Evolutionary conservation across 2,797 vertebrate genomes (phyloP), one percentile per base, ranked within the genome.

Genomic region (Fistularia tabacaria): DNA sequence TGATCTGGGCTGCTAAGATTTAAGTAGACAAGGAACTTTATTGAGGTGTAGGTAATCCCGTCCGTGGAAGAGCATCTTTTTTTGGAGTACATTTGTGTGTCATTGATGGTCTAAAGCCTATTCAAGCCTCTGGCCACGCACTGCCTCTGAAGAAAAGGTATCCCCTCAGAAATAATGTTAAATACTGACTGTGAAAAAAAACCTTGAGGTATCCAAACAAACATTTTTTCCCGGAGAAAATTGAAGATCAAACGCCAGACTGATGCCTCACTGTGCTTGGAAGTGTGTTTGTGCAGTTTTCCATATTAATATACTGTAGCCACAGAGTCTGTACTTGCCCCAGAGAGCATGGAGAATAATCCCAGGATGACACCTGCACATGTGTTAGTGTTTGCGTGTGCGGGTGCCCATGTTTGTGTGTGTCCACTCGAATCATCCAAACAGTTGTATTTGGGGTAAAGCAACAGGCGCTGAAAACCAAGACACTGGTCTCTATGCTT

Each of bases 201-300:
- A 83, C 67, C 79, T 84, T 71, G 79, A 78, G 77, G 73, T 80
- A 76, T 74, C 68, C 71, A 82, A 84, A 83, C 73, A 82, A 83
- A 81, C 66, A 80, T 57, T 14, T 40, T 43, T 66, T 74, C 83
- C 71, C 25, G 7, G 70, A 80, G 71, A 82, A 73, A 73, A 71
- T 43, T 69, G 49, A 63, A 64, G 73, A 82, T 85, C 71, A 84
- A 85, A 80, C 73, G 14, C 56, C 54, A 59, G 49, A 39, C 46
- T 80, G 75, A 71, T 72, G 73, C 61, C 72, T 79, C 59, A 45
- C 44, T 7, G 62, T 67, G 66, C 59, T 57, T 52, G 43, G 38
- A 43, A 50, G 54, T 62, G 71, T 66, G 59, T 47, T 51, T 55
- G 43, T 73, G 70, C n/a, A 44, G 64, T 73, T 76, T 64, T 62